These are phyloP conservation scores for Anomalospiza imberbis DNA, from an alignment of 2,797 vertebrate species.

Conservation along the genomic window DNA sequence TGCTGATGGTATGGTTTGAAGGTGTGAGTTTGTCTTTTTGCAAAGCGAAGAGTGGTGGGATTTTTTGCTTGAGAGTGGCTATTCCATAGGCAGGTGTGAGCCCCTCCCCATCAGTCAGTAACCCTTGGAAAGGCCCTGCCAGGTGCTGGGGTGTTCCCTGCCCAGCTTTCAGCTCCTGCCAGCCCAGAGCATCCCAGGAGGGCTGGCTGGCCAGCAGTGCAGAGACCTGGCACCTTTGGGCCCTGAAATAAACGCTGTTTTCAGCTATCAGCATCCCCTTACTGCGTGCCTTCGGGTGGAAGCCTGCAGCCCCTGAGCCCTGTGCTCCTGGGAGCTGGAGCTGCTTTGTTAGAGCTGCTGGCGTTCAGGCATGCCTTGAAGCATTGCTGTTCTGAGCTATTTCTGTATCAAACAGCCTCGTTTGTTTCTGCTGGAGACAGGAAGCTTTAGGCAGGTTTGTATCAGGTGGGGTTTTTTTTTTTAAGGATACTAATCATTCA, in stretches of 20 bases:
- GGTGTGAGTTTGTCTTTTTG: no score
- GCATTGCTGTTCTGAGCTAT: neutral
- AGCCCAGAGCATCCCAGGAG: neutral
- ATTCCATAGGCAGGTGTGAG: no score
- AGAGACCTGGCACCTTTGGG: rapidly evolving
- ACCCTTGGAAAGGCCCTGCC: no score
- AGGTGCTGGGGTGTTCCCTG: neutral
- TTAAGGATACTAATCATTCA: neutral
- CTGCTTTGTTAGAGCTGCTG: neutral
- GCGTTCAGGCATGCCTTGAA: neutral
- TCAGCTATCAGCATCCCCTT: rapidly evolving
- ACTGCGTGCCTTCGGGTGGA: neutral
- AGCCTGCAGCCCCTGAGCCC: neutral
- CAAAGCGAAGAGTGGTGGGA: no score
- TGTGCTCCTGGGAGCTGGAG: neutral
- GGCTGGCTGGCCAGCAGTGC: neutral
- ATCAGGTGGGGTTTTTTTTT: no score
- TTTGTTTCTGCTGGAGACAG: neutral
- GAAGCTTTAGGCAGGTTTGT: neutral
- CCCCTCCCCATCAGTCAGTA: no score
- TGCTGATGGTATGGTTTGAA: no score
- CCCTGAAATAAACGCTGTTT: no score
- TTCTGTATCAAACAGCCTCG: neutral
- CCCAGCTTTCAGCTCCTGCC: neutral
- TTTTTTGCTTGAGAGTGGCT: no score